Percentiles rank a stretch among this genome's conserved stretches.
These are phyloP conservation scores for Nettapus auritus DNA, from an alignment of 2,113 vertebrate genomes.

Conservation along the genomic window DNA sequence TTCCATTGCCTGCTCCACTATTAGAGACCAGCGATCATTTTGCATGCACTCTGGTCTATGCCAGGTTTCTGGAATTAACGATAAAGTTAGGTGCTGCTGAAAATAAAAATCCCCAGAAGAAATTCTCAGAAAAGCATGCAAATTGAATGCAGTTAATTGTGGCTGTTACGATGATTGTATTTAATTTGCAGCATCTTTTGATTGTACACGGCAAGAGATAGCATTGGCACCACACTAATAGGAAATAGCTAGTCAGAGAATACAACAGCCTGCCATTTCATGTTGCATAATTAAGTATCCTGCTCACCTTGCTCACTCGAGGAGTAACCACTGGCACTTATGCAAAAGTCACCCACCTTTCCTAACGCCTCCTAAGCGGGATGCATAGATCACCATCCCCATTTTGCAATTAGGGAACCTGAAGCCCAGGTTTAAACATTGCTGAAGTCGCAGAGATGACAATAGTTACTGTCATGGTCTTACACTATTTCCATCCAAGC, in stretches of 20 bases:
- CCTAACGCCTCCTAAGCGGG: background rate
- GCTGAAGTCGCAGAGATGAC: constrained; percentile 7
- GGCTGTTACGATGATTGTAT: background rate
- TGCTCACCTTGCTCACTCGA: constrained; percentile 1
- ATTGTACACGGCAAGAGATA: background rate
- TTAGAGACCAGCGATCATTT: background rate
- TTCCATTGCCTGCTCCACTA: background rate
- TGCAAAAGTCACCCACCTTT: background rate
- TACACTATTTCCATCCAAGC: background rate
- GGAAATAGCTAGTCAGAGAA: constrained; percentile 25
- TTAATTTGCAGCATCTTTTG: constrained; percentile 32
- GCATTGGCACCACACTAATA: background rate
- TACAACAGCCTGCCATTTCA: constrained; percentile 14
- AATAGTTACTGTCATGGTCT: constrained; percentile 10
- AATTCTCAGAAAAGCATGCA: background rate
- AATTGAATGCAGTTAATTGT: constrained; percentile 25
- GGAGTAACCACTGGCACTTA: background rate
- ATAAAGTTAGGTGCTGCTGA: background rate
- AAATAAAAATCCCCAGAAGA: constrained; percentile 1
- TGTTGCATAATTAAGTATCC: constrained; percentile 10
- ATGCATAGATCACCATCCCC: background rate
- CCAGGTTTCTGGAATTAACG: background rate
- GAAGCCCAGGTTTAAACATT: constrained; percentile 9
- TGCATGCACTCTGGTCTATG: background rate
- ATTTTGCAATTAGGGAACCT: background rate